Evolutionary conservation across 2,113 vertebrate genomes (phyloP).

Genomic region (Eclectus roratus): DNA sequence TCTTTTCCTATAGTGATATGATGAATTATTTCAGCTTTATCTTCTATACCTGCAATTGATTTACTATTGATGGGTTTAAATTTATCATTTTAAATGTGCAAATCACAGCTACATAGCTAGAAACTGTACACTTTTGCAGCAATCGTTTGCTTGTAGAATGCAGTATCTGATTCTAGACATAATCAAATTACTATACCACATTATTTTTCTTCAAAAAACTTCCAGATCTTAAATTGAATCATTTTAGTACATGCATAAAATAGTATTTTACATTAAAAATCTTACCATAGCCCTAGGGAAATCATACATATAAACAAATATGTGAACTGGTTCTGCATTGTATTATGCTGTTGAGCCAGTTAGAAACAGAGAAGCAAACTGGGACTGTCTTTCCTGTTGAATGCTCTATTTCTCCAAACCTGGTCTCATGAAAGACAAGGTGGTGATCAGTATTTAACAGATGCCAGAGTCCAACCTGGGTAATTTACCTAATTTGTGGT

Average conservation of each 20-base stretch:
- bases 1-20: constrained; percentile 43
- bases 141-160: constrained; percentile 59
- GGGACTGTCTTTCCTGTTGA: constrained; percentile 4
- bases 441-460: neutral
- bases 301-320: constrained; percentile 9
- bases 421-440: neutral
- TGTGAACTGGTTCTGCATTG: neutral
- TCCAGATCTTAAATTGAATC: constrained; percentile 58
- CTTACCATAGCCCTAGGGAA: neutral
- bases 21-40: constrained; percentile 76
- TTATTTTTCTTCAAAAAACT: constrained; percentile 66
- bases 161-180: constrained; percentile 47
- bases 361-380: constrained; percentile 39
- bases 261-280: constrained; percentile 49
- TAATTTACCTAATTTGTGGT: constrained; percentile 38
- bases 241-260: constrained; percentile 34
- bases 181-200: constrained; percentile 57
- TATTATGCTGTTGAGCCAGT: constrained; percentile 18
- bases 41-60: constrained; percentile 74
- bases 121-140: constrained; percentile 54
- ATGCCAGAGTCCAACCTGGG: constrained; percentile 3
- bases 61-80: constrained; percentile 69
- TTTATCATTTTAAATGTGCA: constrained; percentile 70
- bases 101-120: constrained; percentile 53
- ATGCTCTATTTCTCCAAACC: neutral